Conservation (phyloP, 2,888 invertebrate species). For the Pyrocoelia pectoralis region DNA sequence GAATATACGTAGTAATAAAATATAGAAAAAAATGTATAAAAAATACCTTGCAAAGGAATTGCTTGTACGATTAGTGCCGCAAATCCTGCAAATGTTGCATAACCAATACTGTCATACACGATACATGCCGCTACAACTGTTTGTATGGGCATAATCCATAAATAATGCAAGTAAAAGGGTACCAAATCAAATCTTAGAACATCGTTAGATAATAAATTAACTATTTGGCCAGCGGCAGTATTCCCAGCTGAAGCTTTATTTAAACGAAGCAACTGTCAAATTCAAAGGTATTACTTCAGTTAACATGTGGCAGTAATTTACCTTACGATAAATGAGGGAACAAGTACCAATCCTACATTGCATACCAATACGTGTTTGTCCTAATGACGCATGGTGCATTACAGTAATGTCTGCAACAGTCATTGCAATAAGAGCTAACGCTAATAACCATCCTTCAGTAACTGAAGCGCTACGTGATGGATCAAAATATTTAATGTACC, state of each 20-base stretch:
- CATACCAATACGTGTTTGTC: slow-evolving; percentile 76
- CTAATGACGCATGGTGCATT: slow-evolving; percentile 69
- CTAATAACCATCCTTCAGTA: slow-evolving; percentile 71
- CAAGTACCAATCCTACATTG: slow-evolving; percentile 78
- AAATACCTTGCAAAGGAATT: slow-evolving; percentile 63
- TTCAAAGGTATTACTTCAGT: slow-evolving; percentile 1
- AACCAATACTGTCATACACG: slow-evolving; percentile 64
- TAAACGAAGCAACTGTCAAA: slow-evolving; percentile 68
- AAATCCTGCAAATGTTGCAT: slow-evolving; percentile 69
- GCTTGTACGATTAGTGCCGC: slow-evolving; percentile 64
- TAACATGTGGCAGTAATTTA: slow-evolving; percentile 49
- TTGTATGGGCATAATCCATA: slow-evolving; percentile 85
- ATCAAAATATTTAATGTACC: slow-evolving; percentile 71
- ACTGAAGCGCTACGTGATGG: slow-evolving; percentile 61
- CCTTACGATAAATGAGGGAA: slow-evolving; percentile 85
- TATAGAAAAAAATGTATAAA: not conserved
- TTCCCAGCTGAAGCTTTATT: slow-evolving; percentile 77
- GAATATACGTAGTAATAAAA: not conserved
- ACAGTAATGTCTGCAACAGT: slow-evolving; percentile 67
- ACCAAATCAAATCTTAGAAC: slow-evolving; percentile 82
- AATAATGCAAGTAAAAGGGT: slow-evolving; percentile 73
- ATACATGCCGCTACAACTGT: slow-evolving; percentile 70
- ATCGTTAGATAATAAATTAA: slow-evolving; percentile 86
- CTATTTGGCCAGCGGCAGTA: slow-evolving; percentile 84
- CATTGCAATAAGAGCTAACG: slow-evolving; percentile 67